Evolutionary conservation across 2,113 vertebrate species (phyloP), one percentile per base, ranked within the genome.

Genomic region (Sigmodon hispidus): DNA sequence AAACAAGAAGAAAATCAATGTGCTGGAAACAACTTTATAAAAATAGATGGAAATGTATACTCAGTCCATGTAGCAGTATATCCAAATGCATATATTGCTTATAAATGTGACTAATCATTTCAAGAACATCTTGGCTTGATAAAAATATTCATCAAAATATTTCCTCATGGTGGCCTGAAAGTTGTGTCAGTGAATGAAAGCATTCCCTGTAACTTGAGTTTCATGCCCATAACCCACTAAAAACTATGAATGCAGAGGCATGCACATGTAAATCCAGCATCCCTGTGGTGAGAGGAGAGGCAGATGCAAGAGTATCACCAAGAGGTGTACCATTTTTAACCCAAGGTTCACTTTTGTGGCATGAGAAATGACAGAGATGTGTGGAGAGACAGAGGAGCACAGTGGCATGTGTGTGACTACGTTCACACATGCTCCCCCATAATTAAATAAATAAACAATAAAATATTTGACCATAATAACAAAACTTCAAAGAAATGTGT

Each of bases 41-140:
- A 81, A 95, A n/a, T 89, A 40, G 67, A 61, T 92, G 70, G 36
- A 73, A 72, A 72, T 43, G 50, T 63, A 61, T 45, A 36, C 4
- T 57, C 91, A 4, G 36, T 88, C 36, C 16, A 45, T 63, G 24
- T 63, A 70, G 31, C 16, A 87, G 22, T 88, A 73, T 57, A 65
- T 72, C 6, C 1, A 67, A 45, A 52, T 2, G 29, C 24, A 73
- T 48, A 67, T 73, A 36, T 59, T 50, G 26, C 61, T 88, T 88
- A 85, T 89, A 76, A 87, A 57, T 92, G 31, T 79, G 13, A 86
- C 72, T 86, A 72, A 79, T 72, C 76, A 76, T 76, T 95, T 93
- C 29, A 63, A 57, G 50, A 55, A 95, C 52, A 86, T 34, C 24
- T 81, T 93, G 40, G 65, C 26, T 40, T 85, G 87, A 59, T 31